Evolutionary conservation across 1,140 invertebrate species (phyloP).

Genomic region (Trichonephila clavata): DNA sequence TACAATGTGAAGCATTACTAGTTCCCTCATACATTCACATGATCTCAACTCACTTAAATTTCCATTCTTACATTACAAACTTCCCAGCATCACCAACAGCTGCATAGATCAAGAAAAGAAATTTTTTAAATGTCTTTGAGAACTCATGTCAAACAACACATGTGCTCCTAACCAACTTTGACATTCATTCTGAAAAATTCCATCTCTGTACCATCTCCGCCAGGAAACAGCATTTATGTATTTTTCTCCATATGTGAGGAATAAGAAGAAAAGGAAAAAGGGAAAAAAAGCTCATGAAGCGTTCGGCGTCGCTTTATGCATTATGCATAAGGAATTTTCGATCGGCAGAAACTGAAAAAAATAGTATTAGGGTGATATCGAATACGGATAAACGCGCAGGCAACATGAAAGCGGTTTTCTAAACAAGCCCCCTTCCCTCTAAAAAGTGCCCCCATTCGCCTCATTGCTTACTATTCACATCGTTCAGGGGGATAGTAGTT

Average conservation of each 20-base stretch:
- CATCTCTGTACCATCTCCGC: background rate
- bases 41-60: too few species aligned
- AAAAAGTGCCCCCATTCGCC: background rate
- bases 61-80: too few species aligned
- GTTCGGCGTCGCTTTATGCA: slow-evolving; percentile 44
- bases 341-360: slow-evolving; percentile 42
- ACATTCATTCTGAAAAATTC: slow-evolving; percentile 37
- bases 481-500: slow-evolving; percentile 32
- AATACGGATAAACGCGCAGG: slow-evolving; percentile 63
- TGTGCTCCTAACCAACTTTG: slow-evolving; percentile 3
- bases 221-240: slow-evolving; percentile 31
- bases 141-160: slow-evolving; percentile 16
- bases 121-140: slow-evolving; percentile 3
- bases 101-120: background rate
- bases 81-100: background rate
- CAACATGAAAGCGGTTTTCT: slow-evolving; percentile 50
- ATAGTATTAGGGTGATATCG: slow-evolving; percentile 66
- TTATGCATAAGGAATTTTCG: slow-evolving; percentile 57
- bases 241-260: slow-evolving; percentile 7
- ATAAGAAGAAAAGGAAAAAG: background rate
- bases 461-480: slow-evolving; percentile 13
- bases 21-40: too few species aligned
- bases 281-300: background rate
- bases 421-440: slow-evolving; percentile 22
- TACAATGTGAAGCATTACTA: too few species aligned